Evolutionary conservation across 2,113 vertebrate genomes (phyloP).

Genomic region (Lophochroa leadbeateri): DNA sequence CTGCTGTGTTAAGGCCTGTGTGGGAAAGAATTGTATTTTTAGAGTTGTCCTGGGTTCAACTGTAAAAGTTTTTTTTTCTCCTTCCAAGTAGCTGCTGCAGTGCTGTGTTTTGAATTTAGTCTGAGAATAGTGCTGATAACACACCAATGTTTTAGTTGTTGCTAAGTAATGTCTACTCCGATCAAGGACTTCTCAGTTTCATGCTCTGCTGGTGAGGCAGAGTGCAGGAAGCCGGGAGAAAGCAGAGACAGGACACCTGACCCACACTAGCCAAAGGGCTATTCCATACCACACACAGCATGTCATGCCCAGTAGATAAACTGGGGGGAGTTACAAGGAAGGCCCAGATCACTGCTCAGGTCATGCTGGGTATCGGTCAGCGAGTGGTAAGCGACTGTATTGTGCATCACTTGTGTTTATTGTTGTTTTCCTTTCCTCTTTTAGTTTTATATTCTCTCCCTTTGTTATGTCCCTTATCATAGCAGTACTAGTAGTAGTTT

Average conservation of each 20-base stretch:
- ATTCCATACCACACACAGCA: neutral
- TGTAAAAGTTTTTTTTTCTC: neutral
- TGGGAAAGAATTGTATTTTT: neutral
- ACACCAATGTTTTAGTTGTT: neutral
- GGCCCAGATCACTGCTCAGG: neutral
- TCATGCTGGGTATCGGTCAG: neutral
- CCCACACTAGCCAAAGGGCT: neutral
- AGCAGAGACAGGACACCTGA: neutral
- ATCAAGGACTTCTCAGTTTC: neutral
- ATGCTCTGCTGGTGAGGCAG: neutral
- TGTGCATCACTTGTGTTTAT: neutral
- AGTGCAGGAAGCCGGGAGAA: neutral
- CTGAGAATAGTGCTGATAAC: neutral
- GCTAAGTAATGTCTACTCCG: neutral
- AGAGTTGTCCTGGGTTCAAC: neutral
- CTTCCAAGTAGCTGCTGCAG: neutral
- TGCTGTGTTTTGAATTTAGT: neutral
- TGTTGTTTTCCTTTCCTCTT: neutral
- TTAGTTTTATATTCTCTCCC: neutral
- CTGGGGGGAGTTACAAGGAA: neutral
- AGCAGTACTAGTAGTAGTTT: neutral
- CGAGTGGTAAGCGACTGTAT: neutral
- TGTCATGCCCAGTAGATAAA: neutral
- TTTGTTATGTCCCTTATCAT: neutral
- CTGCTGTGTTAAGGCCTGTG: neutral